Conservation (phyloP, 2,113 vertebrate genomes). For the Eptesicus fuscus region DNA sequence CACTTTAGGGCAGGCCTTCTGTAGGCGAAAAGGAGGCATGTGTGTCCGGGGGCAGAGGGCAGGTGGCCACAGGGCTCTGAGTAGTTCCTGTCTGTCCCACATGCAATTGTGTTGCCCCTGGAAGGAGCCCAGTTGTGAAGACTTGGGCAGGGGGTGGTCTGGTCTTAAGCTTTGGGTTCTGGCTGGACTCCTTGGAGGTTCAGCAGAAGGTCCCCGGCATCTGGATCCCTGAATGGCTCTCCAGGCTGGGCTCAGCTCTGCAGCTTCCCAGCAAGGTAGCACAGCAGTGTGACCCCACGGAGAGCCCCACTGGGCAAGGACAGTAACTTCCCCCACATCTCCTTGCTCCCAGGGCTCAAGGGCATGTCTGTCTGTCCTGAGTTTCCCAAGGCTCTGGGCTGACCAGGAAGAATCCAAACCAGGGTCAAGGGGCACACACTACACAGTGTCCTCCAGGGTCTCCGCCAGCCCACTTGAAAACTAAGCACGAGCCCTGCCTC, state of each 20-base stretch:
- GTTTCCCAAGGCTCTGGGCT: no score
- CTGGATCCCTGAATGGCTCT: accelerated
- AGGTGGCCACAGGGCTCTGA: not conserved
- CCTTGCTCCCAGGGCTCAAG: not conserved
- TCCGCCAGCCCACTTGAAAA: accelerated
- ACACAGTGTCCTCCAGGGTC: accelerated
- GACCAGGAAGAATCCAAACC: not conserved
- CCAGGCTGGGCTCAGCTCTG: not conserved
- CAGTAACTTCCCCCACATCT: not conserved
- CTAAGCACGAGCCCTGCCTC: not conserved
- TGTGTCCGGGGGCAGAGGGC: not conserved
- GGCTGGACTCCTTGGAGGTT: no score
- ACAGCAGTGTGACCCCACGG: not conserved
- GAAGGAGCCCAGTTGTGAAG: not conserved
- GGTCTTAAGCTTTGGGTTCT: not conserved
- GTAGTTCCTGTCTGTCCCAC: not conserved
- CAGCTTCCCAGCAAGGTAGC: accelerated
- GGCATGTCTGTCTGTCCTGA: accelerated
- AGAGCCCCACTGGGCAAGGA: not conserved
- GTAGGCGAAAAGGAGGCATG: not conserved
- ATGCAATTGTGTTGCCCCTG: accelerated
- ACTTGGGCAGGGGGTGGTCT: no score
- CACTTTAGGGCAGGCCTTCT: not conserved
- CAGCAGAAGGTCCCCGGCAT: accelerated
- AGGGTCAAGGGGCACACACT: accelerated